Evolutionary conservation across 2,113 vertebrate genomes (phyloP).

Genomic region (Corvus cornix): DNA sequence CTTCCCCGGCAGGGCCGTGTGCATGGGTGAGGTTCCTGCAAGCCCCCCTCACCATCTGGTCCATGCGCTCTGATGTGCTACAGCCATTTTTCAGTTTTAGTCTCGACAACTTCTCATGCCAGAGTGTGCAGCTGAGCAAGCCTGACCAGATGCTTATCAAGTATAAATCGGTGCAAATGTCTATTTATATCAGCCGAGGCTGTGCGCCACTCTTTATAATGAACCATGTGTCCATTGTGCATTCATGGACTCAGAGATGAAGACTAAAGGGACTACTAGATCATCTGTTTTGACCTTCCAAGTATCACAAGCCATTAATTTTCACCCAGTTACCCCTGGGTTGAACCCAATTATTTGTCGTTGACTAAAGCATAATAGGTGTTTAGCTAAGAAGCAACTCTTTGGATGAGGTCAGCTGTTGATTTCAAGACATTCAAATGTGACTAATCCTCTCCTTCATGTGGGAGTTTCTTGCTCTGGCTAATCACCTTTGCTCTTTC

Average conservation of each 20-base stretch:
- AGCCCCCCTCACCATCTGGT: neutral
- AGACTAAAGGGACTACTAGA: neutral
- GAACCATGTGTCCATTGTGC: neutral
- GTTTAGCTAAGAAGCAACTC: neutral
- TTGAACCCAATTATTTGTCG: neutral
- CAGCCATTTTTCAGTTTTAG: constrained; percentile 35
- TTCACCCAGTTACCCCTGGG: neutral
- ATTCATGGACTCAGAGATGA: neutral
- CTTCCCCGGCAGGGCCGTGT: neutral
- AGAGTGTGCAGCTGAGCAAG: constrained; percentile 37
- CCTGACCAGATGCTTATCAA: constrained; percentile 53
- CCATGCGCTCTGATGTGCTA: neutral
- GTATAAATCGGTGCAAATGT: constrained; percentile 21
- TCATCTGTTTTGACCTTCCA: constrained; percentile 22
- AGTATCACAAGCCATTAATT: neutral
- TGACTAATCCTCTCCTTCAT: neutral
- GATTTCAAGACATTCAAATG: neutral
- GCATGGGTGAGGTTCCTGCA: neutral
- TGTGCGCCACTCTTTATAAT: constrained; percentile 6
- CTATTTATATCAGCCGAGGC: constrained; percentile 5
- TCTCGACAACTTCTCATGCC: neutral
- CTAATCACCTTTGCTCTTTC: neutral
- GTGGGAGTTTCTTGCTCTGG: neutral
- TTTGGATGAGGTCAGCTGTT: neutral
- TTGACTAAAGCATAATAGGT: neutral